Evolutionary conservation across 1,140 invertebrate species (phyloP).

Genomic region (Hypothenemus hampei): DNA sequence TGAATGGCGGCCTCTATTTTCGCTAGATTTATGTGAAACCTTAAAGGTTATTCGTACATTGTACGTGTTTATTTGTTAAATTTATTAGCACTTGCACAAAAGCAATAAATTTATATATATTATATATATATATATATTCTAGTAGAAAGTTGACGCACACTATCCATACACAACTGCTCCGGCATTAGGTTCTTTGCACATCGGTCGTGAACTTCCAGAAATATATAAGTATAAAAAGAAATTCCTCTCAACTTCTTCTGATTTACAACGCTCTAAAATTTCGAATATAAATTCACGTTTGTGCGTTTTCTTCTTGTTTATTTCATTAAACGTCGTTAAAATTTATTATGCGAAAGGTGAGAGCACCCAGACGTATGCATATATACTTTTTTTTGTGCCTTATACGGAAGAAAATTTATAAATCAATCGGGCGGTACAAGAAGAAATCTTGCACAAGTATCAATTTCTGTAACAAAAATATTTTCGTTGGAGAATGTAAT

Average conservation of each 20-base stretch:
- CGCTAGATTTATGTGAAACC: conserved; percentile 4
- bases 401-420: conserved; percentile 19
- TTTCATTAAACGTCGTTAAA: conserved; percentile 21
- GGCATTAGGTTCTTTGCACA: no score
- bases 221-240: no score
- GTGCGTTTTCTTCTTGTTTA: conserved; percentile 15
- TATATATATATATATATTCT: not conserved
- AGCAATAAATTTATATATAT: not conserved
- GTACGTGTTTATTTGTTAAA: conserved; percentile 1
- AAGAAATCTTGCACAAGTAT: not conserved
- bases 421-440: conserved; percentile 4
- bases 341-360: conserved; percentile 21
- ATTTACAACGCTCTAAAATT: conserved; percentile 17
- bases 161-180: not conserved
- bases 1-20: conserved; percentile 1
- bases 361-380: conserved; percentile 12
- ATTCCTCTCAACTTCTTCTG: not conserved
- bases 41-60: conserved; percentile 1
- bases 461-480: not conserved
- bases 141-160: not conserved
- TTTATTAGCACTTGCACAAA: conserved; percentile 7
- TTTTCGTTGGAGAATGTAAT: not conserved
- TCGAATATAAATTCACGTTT: conserved; percentile 14
- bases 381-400: conserved; percentile 4
- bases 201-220: no score